A percentile compares a stretch with the other conserved stretches of the same genome.
Evolutionary conservation across 2,113 vertebrate genomes (phyloP).

Genomic region (Gulo gulo): DNA sequence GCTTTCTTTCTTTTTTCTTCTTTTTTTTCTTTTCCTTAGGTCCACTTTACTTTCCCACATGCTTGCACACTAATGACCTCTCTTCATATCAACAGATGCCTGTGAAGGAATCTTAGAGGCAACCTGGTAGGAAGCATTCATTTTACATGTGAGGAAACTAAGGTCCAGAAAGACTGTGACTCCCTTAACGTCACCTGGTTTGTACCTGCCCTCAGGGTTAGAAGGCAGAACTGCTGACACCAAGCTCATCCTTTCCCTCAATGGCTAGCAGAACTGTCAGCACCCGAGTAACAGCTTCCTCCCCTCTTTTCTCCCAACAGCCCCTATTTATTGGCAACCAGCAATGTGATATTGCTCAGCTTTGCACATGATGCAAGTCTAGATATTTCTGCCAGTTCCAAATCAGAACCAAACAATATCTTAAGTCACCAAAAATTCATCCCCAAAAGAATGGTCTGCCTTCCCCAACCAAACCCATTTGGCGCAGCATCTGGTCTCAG

Average conservation of each 20-base stretch:
- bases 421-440: neutral
- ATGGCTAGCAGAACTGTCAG: neutral
- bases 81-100: neutral
- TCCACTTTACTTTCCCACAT: neutral
- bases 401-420: neutral
- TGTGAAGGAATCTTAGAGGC: neutral
- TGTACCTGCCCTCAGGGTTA: neutral
- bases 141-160: neutral
- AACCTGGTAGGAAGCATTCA: neutral
- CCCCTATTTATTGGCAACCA: neutral
- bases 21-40: neutral
- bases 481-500: neutral
- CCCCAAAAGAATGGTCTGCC: neutral
- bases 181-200: neutral
- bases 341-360: neutral
- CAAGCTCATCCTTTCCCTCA: neutral
- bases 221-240: neutral
- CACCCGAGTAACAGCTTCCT: neutral
- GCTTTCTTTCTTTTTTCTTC: neutral
- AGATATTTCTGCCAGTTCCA: neutral
- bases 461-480: neutral
- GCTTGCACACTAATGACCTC: neutral
- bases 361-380: neutral
- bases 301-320: neutral
- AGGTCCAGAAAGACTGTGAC: neutral